phyloP scores from a whole-genome alignment of 1,140 invertebrate genomes.

The Oreohelix idahoensis region DNA sequence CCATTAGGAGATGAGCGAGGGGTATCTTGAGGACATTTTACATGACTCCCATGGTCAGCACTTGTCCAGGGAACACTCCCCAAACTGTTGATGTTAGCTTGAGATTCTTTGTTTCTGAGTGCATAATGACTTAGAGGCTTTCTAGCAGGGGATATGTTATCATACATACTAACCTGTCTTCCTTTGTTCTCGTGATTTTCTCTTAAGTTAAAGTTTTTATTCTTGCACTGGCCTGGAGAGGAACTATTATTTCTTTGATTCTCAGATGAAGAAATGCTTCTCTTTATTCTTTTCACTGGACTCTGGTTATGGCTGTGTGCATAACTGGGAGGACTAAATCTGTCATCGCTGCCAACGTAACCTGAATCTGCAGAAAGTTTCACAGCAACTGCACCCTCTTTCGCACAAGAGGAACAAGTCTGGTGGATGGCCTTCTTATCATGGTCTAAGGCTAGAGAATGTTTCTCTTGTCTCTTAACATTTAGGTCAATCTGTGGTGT shows the following conservation, averaged over 20 bases:
- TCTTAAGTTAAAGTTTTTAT: background rate
- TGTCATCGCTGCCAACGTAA: conserved; percentile 38
- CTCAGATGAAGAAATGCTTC: background rate
- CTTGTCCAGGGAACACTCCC: background rate
- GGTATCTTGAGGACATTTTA: background rate
- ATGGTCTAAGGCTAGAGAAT: background rate
- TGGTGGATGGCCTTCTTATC: background rate
- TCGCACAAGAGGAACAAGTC: background rate
- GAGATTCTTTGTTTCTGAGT: background rate
- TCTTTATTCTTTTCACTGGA: background rate
- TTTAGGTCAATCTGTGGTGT: background rate
- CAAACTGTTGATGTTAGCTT: background rate
- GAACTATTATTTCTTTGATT: background rate
- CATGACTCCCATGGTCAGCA: background rate
- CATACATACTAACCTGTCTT: conserved; percentile 24
- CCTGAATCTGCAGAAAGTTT: conserved; percentile 25
- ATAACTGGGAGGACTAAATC: conserved; percentile 21
- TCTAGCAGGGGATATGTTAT: conserved; percentile 28
- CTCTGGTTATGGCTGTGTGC: background rate
- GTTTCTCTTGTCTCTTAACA: background rate
- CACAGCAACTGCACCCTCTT: background rate
- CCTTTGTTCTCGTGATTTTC: background rate
- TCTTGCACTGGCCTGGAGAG: background rate
- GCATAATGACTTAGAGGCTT: background rate
- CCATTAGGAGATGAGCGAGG: background rate